Conservation (phyloP, 35 echinoderm and acorn worm species). For the Chiridota heheva region DNA sequence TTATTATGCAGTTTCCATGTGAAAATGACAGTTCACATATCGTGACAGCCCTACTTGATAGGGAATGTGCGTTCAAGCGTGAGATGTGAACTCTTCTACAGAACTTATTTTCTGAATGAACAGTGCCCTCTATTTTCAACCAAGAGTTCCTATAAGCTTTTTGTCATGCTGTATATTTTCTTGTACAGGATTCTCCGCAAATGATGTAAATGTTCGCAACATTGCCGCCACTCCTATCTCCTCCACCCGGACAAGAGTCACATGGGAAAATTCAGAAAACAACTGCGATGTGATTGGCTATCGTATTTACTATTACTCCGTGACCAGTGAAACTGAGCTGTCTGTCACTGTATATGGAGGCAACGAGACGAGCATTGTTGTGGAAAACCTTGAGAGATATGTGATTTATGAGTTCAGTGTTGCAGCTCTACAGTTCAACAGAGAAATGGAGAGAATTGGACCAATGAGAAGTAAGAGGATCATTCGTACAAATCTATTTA, state of each 20-base stretch:
- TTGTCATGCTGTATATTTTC: too few species aligned
- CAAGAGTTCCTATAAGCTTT: too few species aligned
- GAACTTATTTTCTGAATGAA: too few species aligned
- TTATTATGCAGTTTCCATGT: too few species aligned
- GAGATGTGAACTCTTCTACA: too few species aligned
- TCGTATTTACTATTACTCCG: constrained; percentile 19
- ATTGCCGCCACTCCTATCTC: constrained; percentile 32
- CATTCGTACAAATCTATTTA: too few species aligned
- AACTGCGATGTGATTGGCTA: constrained; percentile 17
- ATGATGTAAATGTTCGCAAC: constrained; percentile 60
- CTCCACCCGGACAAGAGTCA: constrained; percentile 35
- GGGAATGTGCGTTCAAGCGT: too few species aligned
- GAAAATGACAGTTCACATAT: too few species aligned
- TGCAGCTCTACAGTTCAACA: constrained; percentile 23
- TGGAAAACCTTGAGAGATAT: constrained; percentile 7
- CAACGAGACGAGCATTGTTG: background rate
- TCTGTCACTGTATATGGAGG: constrained; percentile 21
- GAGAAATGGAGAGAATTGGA: constrained; percentile 46
- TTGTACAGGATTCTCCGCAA: too few species aligned
- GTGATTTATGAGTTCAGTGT: constrained; percentile 45
- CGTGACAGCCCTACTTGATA: too few species aligned
- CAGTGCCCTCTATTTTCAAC: too few species aligned
- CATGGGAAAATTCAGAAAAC: constrained; percentile 15
- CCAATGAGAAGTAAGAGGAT: constrained; percentile 25
- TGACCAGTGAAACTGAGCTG: background rate